These are phyloP conservation scores for Ochlodes sylvanus DNA, from an alignment of 2,888 invertebrate genomes.

Conservation along the genomic window DNA sequence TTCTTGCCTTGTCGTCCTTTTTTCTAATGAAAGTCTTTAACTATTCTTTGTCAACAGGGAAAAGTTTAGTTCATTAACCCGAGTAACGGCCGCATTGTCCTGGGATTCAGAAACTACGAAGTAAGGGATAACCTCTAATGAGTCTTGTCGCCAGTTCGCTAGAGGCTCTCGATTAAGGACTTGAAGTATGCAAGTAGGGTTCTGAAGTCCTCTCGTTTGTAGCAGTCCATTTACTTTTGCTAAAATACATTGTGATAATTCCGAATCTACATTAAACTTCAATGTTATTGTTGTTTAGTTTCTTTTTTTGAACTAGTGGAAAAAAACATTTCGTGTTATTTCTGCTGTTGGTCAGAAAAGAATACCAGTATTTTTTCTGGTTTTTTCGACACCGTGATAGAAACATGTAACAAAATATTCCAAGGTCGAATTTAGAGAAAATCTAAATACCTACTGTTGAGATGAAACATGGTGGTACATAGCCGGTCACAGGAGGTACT, in stretches of 20 bases:
- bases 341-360: too few species aligned
- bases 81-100: slow-evolving; percentile 75
- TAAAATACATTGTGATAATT: background rate
- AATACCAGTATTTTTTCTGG: too few species aligned
- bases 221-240: background rate
- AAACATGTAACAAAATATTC: too few species aligned
- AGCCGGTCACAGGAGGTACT: too few species aligned
- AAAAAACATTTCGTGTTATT: too few species aligned
- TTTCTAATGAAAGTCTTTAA: slow-evolving; percentile 59
- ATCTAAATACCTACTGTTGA: too few species aligned
- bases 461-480: too few species aligned
- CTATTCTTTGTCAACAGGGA: slow-evolving; percentile 66
- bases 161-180: slow-evolving; percentile 62
- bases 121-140: slow-evolving; percentile 66
- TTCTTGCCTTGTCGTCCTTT: slow-evolving; percentile 39
- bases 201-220: slow-evolving; percentile 29
- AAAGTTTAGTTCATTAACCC: slow-evolving; percentile 77
- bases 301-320: too few species aligned
- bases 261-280: background rate
- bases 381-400: too few species aligned
- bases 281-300: too few species aligned
- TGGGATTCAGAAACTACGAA: slow-evolving; percentile 61
- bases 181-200: slow-evolving; percentile 31
- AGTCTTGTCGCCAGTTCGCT: slow-evolving; percentile 66
- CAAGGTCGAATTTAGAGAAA: too few species aligned